These are phyloP conservation scores for Calyptommatus sinebrachiatus DNA, from an alignment of 2,113 vertebrate species.

Conservation along the genomic window DNA sequence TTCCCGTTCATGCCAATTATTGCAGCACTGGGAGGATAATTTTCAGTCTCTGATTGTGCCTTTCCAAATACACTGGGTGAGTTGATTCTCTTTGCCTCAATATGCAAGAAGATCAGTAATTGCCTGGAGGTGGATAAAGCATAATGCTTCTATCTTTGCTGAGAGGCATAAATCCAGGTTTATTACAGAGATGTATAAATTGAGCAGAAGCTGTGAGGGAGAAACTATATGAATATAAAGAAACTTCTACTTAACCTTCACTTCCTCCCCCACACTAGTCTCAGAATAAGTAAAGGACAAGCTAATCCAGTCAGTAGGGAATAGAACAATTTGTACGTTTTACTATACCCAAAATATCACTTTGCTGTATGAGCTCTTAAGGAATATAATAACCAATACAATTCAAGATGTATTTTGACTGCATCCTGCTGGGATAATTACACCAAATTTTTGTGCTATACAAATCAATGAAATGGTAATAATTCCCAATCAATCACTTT, in stretches of 20 bases:
- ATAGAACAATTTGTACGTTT: background rate
- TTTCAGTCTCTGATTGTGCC: slow-evolving; percentile 43
- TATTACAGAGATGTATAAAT: slow-evolving; percentile 23
- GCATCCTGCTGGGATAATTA: slow-evolving; percentile 3
- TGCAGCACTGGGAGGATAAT: slow-evolving; percentile 34
- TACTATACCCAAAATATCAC: background rate
- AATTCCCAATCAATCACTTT: slow-evolving; percentile 29
- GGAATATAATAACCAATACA: slow-evolving; percentile 17
- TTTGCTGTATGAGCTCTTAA: slow-evolving; percentile 9
- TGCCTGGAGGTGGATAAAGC: slow-evolving; percentile 34
- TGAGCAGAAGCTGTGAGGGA: slow-evolving; percentile 5
- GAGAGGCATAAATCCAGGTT: slow-evolving; percentile 22
- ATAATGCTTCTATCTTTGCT: slow-evolving; percentile 11
- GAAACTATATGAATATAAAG: slow-evolving; percentile 30
- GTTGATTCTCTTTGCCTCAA: slow-evolving; percentile 27
- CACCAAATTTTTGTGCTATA: slow-evolving; percentile 27
- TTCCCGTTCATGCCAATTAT: slow-evolving; percentile 38
- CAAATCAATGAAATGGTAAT: slow-evolving; percentile 1
- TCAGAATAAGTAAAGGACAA: slow-evolving; percentile 15
- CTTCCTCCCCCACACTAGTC: background rate
- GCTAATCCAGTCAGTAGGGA: background rate
- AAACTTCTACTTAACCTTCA: background rate
- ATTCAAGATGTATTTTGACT: slow-evolving; percentile 22
- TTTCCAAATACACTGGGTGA: slow-evolving; percentile 36
- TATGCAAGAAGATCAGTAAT: slow-evolving; percentile 28